These are phyloP conservation scores for rat (Rattus norvegicus) DNA, from an alignment of 2,113 vertebrate genomes.

Conservation along the genomic window GRCr8 NC_086021.1:151053001-151053500, in stretches of 20 bases:
- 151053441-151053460: not conserved
- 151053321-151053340: not conserved
- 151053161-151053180: slow-evolving; percentile 19
- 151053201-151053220: not conserved
- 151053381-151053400: not conserved
- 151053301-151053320: not conserved
- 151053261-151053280: not conserved
- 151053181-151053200: slow-evolving; percentile 2
- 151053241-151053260: not conserved
- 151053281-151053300: not conserved
- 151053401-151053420: not conserved
- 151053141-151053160: slow-evolving; percentile 34
- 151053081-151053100: slow-evolving; percentile 25
- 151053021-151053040: not conserved
- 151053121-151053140: slow-evolving; percentile 29
- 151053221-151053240: not conserved
- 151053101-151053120: not conserved
- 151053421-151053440: too few relatives aligned
- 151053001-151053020: not conserved
- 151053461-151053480: not conserved
- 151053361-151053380: not conserved
- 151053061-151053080: slow-evolving; percentile 27
- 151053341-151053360: not conserved
- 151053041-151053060: not conserved
- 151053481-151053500: too few relatives aligned